These are phyloP conservation scores for Trachelus iudaicus DNA, from an alignment of 2,888 invertebrate genomes.

Conservation along the genomic window DNA sequence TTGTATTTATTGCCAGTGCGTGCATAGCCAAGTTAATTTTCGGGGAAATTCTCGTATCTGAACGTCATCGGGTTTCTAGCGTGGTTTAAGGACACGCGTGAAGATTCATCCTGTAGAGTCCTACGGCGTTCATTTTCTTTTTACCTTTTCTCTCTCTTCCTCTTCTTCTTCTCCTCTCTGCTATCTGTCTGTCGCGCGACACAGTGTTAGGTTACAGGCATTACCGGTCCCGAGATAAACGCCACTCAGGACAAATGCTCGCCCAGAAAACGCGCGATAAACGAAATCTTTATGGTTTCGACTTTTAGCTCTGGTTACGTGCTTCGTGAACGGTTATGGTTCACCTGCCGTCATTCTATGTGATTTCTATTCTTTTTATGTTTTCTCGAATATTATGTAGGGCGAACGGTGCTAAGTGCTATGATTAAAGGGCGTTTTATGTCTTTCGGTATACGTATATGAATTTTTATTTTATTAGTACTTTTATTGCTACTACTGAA, in stretches of 20 bases:
- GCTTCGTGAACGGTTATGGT: neutral
- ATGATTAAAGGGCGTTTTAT: conserved; percentile 41
- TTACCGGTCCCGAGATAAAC: conserved; percentile 53
- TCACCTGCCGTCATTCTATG: conserved; percentile 34
- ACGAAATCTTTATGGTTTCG: conserved; percentile 43
- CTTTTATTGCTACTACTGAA: neutral
- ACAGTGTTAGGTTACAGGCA: conserved; percentile 58
- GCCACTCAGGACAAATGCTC: conserved; percentile 55
- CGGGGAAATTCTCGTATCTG: neutral
- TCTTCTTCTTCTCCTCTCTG: conserved; percentile 21
- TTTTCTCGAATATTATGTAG: conserved; percentile 15
- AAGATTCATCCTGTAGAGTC: conserved; percentile 13
- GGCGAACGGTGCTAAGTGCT: conserved; percentile 41
- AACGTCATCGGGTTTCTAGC: neutral
- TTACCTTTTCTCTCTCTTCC: conserved; percentile 13
- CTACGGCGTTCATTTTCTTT: conserved; percentile 12
- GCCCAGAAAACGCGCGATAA: conserved; percentile 50
- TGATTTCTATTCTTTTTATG: conserved; percentile 9
- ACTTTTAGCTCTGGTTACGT: conserved; percentile 28
- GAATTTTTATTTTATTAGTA: neutral
- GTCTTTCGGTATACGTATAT: conserved; percentile 9
- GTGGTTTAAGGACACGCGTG: conserved; percentile 11
- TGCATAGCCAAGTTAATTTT: neutral
- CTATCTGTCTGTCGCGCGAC: conserved; percentile 48
- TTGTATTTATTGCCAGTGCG: conserved; percentile 4